Evolutionary conservation across 2,888 invertebrate species (phyloP), one percentile per base, ranked within the genome.

Genomic region (Gastrophysa polygoni): DNA sequence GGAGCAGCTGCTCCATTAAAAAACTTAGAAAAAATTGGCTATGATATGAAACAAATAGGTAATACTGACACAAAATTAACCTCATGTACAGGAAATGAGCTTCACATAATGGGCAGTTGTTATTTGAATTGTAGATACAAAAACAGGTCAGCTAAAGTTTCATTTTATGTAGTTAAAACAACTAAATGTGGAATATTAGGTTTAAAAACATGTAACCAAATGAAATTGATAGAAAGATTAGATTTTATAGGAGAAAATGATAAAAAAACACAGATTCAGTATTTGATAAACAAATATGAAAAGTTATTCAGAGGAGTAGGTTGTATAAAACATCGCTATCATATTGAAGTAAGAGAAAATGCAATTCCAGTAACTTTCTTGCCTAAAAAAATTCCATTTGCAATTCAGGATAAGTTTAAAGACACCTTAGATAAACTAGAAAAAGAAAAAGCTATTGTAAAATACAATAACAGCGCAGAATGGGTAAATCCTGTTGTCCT

Each of bases 401-500:
- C n/a, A n/a, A n/a, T n/a, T n/a, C n/a, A n/a, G n/a, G n/a, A n/a
- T n/a, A 20, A 47, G 2, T 5, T 46, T 4, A 61, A 61, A 51
- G 10, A 52, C 44, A 55, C 50, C 21, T 38, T 62, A 32, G 52
- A 59, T 58, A 29, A 63, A 24, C 11, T 64, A 20, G 43, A 46
- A 2, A 46, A 60, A 49, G 11, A 55, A 29, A 55, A 59, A 18
- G 57, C 59, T 20, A 64, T 68, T 38, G 16, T 57, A 8, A 62
- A 64, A 34, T 57, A 57, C 28, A 56, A 60, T 6, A 20, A 62
- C 32, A 52, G 57, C 7, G 44, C 55, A 5, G 61, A 59, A 32
- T 62, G 63, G 59, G 64, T 68, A 21, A 64, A 63, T 57, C 28
- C 61, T 18, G 24, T 64, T n/a, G 64, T 66, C 17, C 2, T 66